These are phyloP conservation scores for Cephus runcator DNA, from an alignment of 2,888 invertebrate genomes.

Conservation along the genomic window DNA sequence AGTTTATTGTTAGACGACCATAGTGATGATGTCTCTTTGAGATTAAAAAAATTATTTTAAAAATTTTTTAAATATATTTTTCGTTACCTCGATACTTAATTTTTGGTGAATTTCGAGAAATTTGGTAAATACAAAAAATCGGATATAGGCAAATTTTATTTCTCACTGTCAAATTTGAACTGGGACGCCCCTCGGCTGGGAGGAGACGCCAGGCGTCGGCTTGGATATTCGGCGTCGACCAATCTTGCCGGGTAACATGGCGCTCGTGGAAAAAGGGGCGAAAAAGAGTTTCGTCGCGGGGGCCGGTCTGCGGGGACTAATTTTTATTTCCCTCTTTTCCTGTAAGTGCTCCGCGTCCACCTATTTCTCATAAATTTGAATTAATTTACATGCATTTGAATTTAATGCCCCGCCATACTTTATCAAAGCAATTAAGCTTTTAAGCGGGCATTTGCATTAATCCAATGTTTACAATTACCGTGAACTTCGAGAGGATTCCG, in stretches of 20 bases:
- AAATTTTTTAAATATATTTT: neutral
- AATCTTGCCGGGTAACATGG: constrained; percentile 23
- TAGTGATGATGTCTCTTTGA: constrained; percentile 24
- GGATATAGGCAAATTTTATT: neutral
- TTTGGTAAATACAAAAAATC: neutral
- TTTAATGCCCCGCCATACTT: constrained; percentile 65
- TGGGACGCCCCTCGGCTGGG: neutral
- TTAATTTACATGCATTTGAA: constrained; percentile 67
- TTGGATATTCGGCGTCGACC: constrained; percentile 28
- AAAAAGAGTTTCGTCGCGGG: constrained; percentile 56
- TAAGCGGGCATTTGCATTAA: constrained; percentile 66
- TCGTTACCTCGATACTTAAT: neutral
- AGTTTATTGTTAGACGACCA: constrained; percentile 11
- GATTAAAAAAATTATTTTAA: neutral
- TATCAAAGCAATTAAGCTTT: constrained; percentile 67
- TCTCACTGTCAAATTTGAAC: neutral
- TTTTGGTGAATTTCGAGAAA: neutral
- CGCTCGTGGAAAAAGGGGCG: neutral
- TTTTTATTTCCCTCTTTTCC: constrained; percentile 63
- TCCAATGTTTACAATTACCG: constrained; percentile 66
- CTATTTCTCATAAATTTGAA: constrained; percentile 67
- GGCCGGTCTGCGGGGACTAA: constrained; percentile 63
- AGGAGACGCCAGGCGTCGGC: constrained; percentile 22
- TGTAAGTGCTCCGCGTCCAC: constrained; percentile 65
- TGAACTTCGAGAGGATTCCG: constrained; percentile 13